Conservation (phyloP, 1,140 invertebrate species). For the Fopius arisanus region DNA sequence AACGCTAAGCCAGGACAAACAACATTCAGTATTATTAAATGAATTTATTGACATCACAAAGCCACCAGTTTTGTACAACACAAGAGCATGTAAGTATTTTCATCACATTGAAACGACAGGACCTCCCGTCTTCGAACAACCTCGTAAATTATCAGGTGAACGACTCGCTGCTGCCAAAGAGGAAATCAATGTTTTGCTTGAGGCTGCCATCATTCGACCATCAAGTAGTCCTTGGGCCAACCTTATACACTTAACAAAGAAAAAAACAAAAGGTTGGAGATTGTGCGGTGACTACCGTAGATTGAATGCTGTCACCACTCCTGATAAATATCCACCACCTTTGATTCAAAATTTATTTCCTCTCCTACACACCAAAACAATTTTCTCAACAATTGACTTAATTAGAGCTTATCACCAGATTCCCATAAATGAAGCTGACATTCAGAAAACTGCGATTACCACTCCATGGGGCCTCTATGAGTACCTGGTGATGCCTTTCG, state of each 20-base stretch:
- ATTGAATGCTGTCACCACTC: conserved; percentile 49
- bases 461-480: conserved; percentile 38
- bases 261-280: conserved; percentile 45
- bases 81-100: neutral
- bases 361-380: conserved; percentile 40
- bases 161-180: neutral
- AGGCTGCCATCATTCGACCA: conserved; percentile 41
- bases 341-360: conserved; percentile 48
- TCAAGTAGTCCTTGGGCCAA: conserved; percentile 51
- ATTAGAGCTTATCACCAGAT: conserved; percentile 60
- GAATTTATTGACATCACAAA: neutral
- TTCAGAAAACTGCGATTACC: conserved; percentile 52
- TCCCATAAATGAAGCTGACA: conserved; percentile 40
- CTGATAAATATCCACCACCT: conserved; percentile 46
- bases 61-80: neutral
- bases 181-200: neutral
- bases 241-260: conserved; percentile 49
- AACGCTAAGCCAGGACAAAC: neutral
- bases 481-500: conserved; percentile 55
- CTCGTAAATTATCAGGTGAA: neutral
- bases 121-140: conserved; percentile 29
- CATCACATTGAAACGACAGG: conserved; percentile 41
- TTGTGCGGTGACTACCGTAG: conserved; percentile 50
- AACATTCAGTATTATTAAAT: neutral
- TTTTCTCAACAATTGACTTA: conserved; percentile 56